Conservation (phyloP, 2,888 invertebrate genomes). For the Temnothorax rugatulus region DNA sequence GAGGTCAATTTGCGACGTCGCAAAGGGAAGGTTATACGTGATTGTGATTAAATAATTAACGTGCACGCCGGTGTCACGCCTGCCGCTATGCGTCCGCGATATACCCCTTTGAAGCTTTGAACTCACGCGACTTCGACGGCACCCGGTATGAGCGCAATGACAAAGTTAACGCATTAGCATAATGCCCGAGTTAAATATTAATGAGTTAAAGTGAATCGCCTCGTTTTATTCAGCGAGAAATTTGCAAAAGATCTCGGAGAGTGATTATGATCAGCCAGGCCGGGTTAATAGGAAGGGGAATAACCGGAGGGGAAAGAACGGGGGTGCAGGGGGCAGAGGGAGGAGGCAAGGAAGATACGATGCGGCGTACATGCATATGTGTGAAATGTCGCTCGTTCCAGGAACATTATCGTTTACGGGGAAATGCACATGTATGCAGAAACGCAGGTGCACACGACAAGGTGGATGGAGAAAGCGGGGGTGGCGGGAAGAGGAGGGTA, state of each 20-base stretch:
- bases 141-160: slow-evolving; percentile 6
- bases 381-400: slow-evolving; percentile 58
- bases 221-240: slow-evolving; percentile 27
- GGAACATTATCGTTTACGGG: slow-evolving; percentile 68
- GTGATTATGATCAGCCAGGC: slow-evolving; percentile 40
- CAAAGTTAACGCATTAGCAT: slow-evolving; percentile 43
- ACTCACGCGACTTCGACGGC: neutral
- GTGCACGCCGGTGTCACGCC: slow-evolving; percentile 18
- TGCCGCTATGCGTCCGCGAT: neutral
- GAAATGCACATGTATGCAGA: slow-evolving; percentile 61
- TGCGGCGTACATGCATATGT: slow-evolving; percentile 43
- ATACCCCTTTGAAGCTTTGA: neutral
- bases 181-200: slow-evolving; percentile 46
- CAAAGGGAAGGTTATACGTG: neutral
- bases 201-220: slow-evolving; percentile 43
- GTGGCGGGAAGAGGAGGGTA: neutral
- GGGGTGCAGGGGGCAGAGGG: too few relatives aligned
- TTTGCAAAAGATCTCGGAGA: slow-evolving; percentile 12
- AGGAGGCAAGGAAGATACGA: slow-evolving; percentile 16
- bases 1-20: slow-evolving; percentile 25
- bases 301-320: neutral
- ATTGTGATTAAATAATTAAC: slow-evolving; percentile 36
- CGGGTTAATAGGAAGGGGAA: slow-evolving; percentile 11
- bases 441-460: slow-evolving; percentile 65
- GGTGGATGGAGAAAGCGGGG: neutral